phyloP scores from a whole-genome alignment of 2,113 vertebrate species.

The Marcusenius ussheri region DNA sequence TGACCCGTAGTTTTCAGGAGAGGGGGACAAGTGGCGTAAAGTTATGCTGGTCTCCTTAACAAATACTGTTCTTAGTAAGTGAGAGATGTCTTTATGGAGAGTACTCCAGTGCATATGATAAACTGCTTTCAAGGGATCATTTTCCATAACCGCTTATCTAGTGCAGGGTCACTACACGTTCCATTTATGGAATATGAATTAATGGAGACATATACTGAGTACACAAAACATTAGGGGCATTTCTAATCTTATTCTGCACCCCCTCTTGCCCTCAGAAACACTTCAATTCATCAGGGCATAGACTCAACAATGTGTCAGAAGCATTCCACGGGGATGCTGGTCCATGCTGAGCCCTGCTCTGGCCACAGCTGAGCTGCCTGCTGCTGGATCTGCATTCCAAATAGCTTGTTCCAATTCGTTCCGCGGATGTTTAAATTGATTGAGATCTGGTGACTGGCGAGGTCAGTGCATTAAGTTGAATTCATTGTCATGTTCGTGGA shows the following conservation, averaged over 20 bases:
- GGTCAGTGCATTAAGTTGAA: background rate
- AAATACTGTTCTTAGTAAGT: background rate
- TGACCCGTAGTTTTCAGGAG: background rate
- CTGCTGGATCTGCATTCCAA: background rate
- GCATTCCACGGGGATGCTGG: background rate
- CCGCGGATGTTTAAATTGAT: background rate
- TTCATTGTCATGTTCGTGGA: background rate
- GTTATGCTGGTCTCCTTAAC: background rate
- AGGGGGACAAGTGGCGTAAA: background rate
- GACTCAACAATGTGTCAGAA: background rate
- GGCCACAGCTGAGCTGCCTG: background rate
- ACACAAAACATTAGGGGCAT: background rate
- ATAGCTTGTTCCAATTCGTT: background rate
- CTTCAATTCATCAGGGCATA: background rate
- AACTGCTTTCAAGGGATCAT: background rate
- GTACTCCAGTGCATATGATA: background rate
- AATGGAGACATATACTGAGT: background rate
- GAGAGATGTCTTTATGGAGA: background rate
- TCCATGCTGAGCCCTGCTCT: background rate
- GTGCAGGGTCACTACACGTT: background rate
- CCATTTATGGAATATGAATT: background rate
- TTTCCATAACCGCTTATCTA: background rate
- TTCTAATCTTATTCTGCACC: background rate
- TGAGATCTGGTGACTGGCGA: background rate
- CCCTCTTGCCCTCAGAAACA: background rate